These are phyloP conservation scores for Agrilus cyanescens DNA, from an alignment of 2,888 invertebrate species.

Conservation along the genomic window DNA sequence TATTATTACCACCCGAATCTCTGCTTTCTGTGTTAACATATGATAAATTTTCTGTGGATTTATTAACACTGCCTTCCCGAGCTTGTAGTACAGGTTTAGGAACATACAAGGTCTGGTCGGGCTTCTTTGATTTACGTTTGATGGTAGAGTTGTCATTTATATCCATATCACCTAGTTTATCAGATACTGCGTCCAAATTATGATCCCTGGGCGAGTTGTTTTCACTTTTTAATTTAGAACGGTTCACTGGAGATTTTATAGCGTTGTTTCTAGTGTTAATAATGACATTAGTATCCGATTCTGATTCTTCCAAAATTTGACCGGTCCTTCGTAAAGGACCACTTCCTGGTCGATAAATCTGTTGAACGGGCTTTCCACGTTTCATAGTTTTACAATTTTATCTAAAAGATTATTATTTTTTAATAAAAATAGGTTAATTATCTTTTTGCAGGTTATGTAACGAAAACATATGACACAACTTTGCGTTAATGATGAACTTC, in stretches of 20 bases:
- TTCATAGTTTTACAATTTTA: conserved; percentile 31
- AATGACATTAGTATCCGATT: conserved; percentile 29
- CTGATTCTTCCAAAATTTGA: conserved; percentile 47
- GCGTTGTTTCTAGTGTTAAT: conserved; percentile 20
- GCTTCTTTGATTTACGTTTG: conserved; percentile 37
- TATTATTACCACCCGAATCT: conserved; percentile 11
- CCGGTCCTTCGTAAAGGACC: conserved; percentile 59
- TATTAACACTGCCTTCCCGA: conserved; percentile 15
- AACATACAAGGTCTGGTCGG: conserved; percentile 44
- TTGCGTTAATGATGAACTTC: neutral
- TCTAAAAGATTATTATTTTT: too few species aligned
- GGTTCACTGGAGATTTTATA: conserved; percentile 14
- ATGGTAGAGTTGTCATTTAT: conserved; percentile 16
- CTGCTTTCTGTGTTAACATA: conserved; percentile 6
- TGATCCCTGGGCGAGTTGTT: conserved; percentile 24
- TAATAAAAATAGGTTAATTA: too few species aligned
- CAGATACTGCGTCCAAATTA: conserved; percentile 18
- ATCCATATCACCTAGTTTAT: conserved; percentile 20
- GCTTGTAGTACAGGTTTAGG: conserved; percentile 38
- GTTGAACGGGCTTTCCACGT: conserved; percentile 55
- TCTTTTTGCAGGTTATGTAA: conserved; percentile 8
- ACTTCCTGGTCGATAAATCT: conserved; percentile 65
- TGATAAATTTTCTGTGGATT: conserved; percentile 10
- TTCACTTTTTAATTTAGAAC: conserved; percentile 21
- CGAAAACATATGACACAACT: conserved; percentile 4